Conservation (phyloP, 2,888 invertebrate genomes). For the Romanomermis culicivorax region DNA sequence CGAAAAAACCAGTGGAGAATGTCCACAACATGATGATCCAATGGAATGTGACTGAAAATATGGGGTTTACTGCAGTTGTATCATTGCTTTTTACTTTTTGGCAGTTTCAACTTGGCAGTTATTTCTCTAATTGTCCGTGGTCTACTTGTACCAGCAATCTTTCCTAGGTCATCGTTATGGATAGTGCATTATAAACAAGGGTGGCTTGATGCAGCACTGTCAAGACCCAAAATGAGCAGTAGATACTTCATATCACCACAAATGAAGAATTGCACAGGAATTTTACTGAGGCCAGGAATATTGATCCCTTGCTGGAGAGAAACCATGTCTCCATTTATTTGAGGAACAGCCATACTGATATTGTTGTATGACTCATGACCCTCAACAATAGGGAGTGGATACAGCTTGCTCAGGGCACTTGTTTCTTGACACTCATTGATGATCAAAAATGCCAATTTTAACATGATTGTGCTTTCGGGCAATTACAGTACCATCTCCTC, state of each 20-base stretch:
- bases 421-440: background rate
- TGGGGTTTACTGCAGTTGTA: background rate
- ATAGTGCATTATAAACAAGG: background rate
- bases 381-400: background rate
- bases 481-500: background rate
- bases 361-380: background rate
- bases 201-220: background rate
- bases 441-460: background rate
- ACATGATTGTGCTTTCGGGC: background rate
- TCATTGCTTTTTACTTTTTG: background rate
- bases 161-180: background rate
- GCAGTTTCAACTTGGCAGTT: background rate
- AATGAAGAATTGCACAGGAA: background rate
- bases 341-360: background rate
- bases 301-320: background rate
- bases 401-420: background rate
- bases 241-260: constrained; percentile 1
- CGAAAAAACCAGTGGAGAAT: background rate
- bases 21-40: background rate
- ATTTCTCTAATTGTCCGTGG: background rate
- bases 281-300: background rate
- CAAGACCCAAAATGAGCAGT: background rate
- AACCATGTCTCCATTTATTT: background rate
- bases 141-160: background rate
- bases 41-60: background rate